A percentile compares a stretch with the other conserved stretches of the same genome.
phyloP scores from a whole-genome alignment of 2,797 vertebrate species.

The Tinamus major region DNA sequence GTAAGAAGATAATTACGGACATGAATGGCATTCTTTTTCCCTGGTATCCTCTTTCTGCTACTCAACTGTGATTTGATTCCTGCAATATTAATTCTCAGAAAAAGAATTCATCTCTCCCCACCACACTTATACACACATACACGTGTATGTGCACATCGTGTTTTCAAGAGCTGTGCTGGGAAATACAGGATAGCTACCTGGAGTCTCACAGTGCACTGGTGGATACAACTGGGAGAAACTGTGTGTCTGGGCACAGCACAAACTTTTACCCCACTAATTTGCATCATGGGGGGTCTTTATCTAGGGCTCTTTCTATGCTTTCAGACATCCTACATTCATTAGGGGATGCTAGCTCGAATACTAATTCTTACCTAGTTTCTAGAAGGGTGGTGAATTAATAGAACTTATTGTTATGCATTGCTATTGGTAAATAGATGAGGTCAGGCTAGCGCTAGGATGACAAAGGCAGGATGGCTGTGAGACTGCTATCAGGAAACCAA shows the following conservation, averaged over 20 bases:
- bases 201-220: background rate
- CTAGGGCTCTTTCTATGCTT: background rate
- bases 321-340: background rate
- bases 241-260: background rate
- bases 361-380: background rate
- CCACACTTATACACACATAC: rapidly evolving
- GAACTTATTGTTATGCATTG: background rate
- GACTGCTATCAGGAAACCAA: background rate
- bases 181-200: background rate
- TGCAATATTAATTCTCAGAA: background rate
- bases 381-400: background rate
- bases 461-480: background rate
- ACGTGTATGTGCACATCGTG: rapidly evolving
- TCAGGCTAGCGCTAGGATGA: background rate
- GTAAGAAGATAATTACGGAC: background rate
- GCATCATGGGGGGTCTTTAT: background rate
- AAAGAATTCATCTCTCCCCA: background rate
- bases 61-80: background rate
- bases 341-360: background rate
- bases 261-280: background rate
- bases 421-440: background rate
- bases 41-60: background rate
- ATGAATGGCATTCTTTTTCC: background rate
- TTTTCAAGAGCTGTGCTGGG: background rate
- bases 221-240: background rate